Conservation (phyloP, 2,888 invertebrate species). For the Leucoptera coffeella region DNA sequence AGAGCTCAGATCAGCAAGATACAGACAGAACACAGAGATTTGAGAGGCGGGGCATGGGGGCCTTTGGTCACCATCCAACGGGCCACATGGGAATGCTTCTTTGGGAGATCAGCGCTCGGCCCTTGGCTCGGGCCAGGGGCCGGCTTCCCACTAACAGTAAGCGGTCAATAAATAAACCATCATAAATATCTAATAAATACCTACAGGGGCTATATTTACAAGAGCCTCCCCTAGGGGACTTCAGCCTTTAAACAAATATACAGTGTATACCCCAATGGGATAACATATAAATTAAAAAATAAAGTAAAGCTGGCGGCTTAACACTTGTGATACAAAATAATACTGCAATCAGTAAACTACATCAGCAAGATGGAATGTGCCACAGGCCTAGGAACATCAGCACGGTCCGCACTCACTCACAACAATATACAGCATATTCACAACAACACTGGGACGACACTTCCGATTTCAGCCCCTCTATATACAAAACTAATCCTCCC, state of each 20-base stretch:
- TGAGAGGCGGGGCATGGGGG: conserved; percentile 7
- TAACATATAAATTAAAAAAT: conserved; percentile 49
- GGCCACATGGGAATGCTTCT: too few relatives aligned
- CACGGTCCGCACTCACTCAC: conserved; percentile 22
- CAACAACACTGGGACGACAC: conserved; percentile 1
- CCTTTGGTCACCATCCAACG: conserved; percentile 6
- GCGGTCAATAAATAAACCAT: conserved; percentile 56
- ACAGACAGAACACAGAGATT: neutral
- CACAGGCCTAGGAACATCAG: conserved; percentile 18
- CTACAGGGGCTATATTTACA: conserved; percentile 52
- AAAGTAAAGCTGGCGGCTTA: conserved; percentile 49
- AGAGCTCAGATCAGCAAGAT: too few relatives aligned
- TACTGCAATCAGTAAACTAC: conserved; percentile 50
- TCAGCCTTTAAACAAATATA: conserved; percentile 49
- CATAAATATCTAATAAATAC: conserved; percentile 57
- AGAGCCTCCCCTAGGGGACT: conserved; percentile 41
- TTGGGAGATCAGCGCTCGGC: too few relatives aligned
- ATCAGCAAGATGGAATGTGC: conserved; percentile 43
- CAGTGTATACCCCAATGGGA: conserved; percentile 42
- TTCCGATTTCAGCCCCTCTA: conserved; percentile 11
- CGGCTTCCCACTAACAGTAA: conserved; percentile 40
- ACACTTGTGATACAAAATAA: conserved; percentile 48
- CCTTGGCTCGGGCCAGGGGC: too few relatives aligned
- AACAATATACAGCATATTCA: too few relatives aligned
- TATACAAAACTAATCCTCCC: conserved; percentile 47